A percentile compares a stretch with the other conserved stretches of the same genome.
Evolutionary conservation across 2,113 vertebrate genomes (phyloP).

Genomic region (Balaeniceps rex): DNA sequence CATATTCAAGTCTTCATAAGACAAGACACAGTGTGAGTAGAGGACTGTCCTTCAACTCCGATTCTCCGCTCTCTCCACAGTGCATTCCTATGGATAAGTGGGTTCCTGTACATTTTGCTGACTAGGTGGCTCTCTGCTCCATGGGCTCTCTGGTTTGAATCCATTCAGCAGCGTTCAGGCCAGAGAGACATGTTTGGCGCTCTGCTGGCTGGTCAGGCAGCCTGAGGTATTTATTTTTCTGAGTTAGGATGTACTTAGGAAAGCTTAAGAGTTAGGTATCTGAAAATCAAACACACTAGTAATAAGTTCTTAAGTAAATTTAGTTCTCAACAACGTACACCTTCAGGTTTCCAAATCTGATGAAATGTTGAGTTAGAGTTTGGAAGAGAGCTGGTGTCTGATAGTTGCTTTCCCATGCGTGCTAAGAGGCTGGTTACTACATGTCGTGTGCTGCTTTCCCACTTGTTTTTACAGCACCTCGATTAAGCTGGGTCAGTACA

Average conservation of each 20-base stretch:
- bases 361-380: background rate
- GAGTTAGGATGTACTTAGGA: background rate
- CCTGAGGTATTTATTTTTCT: background rate
- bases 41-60: background rate
- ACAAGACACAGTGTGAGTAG: background rate
- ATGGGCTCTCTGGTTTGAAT: background rate
- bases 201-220: background rate
- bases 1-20: background rate
- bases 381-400: background rate
- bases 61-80: background rate
- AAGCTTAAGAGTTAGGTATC: background rate
- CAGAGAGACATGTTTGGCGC: background rate
- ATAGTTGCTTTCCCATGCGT: background rate
- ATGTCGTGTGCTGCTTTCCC: background rate
- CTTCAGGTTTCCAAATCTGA: background rate
- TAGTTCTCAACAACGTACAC: background rate
- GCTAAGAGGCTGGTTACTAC: background rate
- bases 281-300: background rate
- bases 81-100: background rate
- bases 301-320: background rate
- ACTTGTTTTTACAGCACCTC: background rate
- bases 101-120: background rate
- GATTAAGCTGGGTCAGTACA: background rate
- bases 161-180: background rate
- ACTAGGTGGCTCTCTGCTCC: background rate